Percentiles rank a stretch among this genome's conserved stretches.
These are phyloP conservation scores for Pangasius mekongensis DNA, from an alignment of 2,797 vertebrate species.

Conservation along the genomic window DNA sequence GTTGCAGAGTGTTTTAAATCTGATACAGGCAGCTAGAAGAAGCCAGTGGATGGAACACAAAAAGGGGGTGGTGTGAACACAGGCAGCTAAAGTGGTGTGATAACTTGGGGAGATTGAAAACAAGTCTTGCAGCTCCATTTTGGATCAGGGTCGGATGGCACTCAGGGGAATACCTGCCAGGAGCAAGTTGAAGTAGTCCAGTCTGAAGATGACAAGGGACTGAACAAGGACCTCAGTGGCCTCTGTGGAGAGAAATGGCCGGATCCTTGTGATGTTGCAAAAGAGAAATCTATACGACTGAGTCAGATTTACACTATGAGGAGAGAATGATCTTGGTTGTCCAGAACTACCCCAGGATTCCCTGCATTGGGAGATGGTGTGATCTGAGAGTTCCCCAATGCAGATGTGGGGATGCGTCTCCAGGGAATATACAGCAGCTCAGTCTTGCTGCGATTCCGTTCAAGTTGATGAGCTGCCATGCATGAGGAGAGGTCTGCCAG, in stretches of 20 bases:
- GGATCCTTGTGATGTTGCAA: not conserved
- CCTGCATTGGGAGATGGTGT: not conserved
- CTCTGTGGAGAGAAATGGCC: not conserved
- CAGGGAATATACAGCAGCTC: not conserved
- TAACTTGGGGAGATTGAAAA: not conserved
- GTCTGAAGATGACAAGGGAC: not conserved
- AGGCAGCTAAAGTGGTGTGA: too few relatives aligned
- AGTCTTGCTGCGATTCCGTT: not conserved
- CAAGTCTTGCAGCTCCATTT: not conserved
- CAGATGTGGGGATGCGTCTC: not conserved
- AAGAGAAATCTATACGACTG: not conserved
- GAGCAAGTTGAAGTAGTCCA: not conserved
- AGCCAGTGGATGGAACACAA: not conserved
- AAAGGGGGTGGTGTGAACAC: not conserved
- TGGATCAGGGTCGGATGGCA: not conserved
- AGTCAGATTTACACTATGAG: not conserved
- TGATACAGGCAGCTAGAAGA: not conserved
- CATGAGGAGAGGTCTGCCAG: slow-evolving; percentile 15
- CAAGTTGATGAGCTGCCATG: not conserved
- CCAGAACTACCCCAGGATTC: not conserved
- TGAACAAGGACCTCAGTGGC: slow-evolving; percentile 5
- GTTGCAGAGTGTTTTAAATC: not conserved
- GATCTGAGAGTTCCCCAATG: not conserved
- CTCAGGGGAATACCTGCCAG: not conserved
- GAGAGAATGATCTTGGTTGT: not conserved